Evolutionary conservation across 2,113 vertebrate genomes (phyloP), one percentile per base, ranked within the genome.

Genomic region (Anoplopoma fimbria): DNA sequence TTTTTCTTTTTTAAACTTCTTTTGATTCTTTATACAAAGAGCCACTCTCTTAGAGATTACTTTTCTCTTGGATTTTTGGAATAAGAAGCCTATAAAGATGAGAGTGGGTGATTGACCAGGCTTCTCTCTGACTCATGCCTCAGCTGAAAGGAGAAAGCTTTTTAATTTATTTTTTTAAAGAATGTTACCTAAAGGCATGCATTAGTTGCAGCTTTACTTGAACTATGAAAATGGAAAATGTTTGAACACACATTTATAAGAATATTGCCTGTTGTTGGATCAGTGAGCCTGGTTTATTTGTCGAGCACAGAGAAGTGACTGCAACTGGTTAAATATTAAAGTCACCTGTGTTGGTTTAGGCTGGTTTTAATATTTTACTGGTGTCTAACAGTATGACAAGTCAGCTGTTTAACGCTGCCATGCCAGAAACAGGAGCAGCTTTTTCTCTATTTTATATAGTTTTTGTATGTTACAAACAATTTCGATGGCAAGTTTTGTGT

Each of bases 41-140:
- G 69, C 14, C 60, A 2, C 69, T 53, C 19, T 60, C 14, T 61
- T 57, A 51, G 13, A 61, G 68, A 71, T 36, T 7, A 40, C 40
- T 73, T 33, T 63, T 40, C 58, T 79, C 51, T 57, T 27, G 0
- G 53, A 77, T 81, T 64, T 34, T 64, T 71, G 79, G 69, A 77
- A 74, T 65, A 60, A 77, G 53, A 74, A 38, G 72, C 72, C 19
- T 25, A 62, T 68, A 68, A 72, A 78, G 69, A 42, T 9, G 31
- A 58, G 7, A 62, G 77, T 23, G 19, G 21, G 65, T 49, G 27
- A 72, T 69, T 38, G 74, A 77, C 69, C 33, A 21, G 4, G 12
- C 12, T 29, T 49, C 49, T 70, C 23, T 64, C 23, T 19, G 25
- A 68, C 67, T 77, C 38, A 40, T 36, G 71, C 34, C 23, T 58